Evolutionary conservation across 2,888 invertebrate genomes (phyloP).

Genomic region (Hydrotaea diabolus): DNA sequence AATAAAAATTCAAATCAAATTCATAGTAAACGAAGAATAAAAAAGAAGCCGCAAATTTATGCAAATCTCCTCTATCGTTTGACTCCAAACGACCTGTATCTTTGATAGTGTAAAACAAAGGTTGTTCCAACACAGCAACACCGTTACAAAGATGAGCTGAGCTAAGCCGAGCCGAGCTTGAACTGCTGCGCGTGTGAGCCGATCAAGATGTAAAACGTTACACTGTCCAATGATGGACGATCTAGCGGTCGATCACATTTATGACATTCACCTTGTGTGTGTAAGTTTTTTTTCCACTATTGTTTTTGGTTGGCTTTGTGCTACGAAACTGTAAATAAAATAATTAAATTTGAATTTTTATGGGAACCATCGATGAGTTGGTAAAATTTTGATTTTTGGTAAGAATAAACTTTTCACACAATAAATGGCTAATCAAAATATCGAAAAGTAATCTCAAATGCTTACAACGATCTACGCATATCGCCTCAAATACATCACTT

Average conservation of each 20-base stretch:
- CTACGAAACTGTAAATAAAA: neutral
- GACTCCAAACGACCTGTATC: neutral
- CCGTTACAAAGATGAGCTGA: neutral
- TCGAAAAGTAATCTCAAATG: too few relatives aligned
- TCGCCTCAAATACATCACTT: too few relatives aligned
- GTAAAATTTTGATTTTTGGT: neutral
- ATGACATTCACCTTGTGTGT: slow-evolving; percentile 5
- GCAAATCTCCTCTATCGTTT: neutral
- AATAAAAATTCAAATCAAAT: neutral
- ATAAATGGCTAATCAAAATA: neutral
- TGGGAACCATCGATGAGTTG: too few relatives aligned
- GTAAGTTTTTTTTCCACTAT: neutral
- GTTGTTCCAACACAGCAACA: neutral
- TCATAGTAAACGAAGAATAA: neutral
- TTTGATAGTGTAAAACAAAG: neutral
- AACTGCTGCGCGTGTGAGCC: neutral
- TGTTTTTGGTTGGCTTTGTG: neutral
- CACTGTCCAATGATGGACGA: neutral
- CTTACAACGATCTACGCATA: too few relatives aligned
- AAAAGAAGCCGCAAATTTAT: slow-evolving; percentile 16
- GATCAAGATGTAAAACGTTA: slow-evolving; percentile 7
- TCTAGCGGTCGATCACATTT: neutral
- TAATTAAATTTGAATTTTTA: neutral
- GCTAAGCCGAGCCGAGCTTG: too few relatives aligned
- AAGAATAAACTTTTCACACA: neutral